Base-by-base conservation (phyloP, 2,888 invertebrate genomes). In the Balanococcus diminutus region DNA sequence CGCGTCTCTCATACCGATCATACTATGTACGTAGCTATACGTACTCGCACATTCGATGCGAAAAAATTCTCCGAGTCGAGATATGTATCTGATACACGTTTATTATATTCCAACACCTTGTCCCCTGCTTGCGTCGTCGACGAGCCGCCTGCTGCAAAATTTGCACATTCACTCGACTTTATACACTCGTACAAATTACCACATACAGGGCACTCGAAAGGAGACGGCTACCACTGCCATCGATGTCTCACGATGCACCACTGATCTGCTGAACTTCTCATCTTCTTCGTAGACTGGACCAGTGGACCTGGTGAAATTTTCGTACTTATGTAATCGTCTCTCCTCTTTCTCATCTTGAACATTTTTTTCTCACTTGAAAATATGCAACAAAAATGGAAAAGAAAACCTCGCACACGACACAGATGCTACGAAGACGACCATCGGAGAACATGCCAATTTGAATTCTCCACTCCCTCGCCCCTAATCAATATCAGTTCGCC, bases 1-100 rank as follows among this genome's bases (percentile, higher is more conserved):
- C 67, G 16, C 14, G 28, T 67, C 28, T 67, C 67, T n/a, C n/a
- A 67, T 67, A 67, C 67, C 67, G 67, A 67, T 67, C 67, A 67
- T 67, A 28, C 67, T 67, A 67, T 67, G 67, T 28, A 16, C 16
- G 31, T 28, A 6, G 67, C 25, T 8, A n/a, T 36, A 36, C 8
- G 36, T 36, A 36, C 36, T 6, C 8, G 36, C 8, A 36, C 36
- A 4, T 36, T 36, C 4, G 8, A 36, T 8, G 8, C 51, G 51
- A 3, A 19, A 56, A 51, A 56, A 56, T 56, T 56, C 56, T 56
- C 22, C 56, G 22, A 22, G 8, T 56, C 22, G 22, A 22, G 56
- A 56, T 56, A 56, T 56, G 8, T 22, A 56, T 56, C 56, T 56
- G 22, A 22, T 56, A 56, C 56, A 56, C 56, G 56, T 56, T 56